Conservation (phyloP, 1,140 invertebrate genomes). For the Metopolophium dirhodum region DNA sequence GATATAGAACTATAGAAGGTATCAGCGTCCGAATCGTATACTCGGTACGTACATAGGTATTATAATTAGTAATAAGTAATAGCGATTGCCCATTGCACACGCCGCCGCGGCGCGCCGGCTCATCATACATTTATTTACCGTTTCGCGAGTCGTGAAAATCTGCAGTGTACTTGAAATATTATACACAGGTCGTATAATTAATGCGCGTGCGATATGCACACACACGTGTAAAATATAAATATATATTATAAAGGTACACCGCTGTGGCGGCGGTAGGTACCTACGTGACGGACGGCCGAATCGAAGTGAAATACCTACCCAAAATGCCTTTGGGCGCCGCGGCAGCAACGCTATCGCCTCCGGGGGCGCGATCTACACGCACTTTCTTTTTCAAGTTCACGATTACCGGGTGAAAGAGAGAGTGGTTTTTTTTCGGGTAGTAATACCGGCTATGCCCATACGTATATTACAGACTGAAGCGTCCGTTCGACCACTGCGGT, state of each 20-base stretch:
- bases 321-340: constrained; percentile 29
- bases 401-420: constrained; percentile 50
- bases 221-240: not conserved
- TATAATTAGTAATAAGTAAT: not conserved
- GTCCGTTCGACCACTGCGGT: not conserved
- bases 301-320: constrained; percentile 23
- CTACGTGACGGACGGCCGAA: not conserved
- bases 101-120: no score
- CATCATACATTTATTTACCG: not conserved
- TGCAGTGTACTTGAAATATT: not conserved
- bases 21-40: not conserved
- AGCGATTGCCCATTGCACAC: not conserved
- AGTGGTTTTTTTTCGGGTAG: constrained; percentile 50
- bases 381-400: constrained; percentile 57
- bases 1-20: not conserved
- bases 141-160: not conserved
- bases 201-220: not conserved
- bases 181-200: not conserved
- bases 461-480: no score
- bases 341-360: not conserved
- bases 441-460: not conserved
- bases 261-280: not conserved
- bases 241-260: not conserved
- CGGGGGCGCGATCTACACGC: constrained; percentile 23
- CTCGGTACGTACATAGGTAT: no score